Percentiles rank a stretch among this genome's conserved stretches.
Evolutionary conservation across 92 coral and sea anemone genomes (phyloP).

Genomic region (Paragorgia papillata): DNA sequence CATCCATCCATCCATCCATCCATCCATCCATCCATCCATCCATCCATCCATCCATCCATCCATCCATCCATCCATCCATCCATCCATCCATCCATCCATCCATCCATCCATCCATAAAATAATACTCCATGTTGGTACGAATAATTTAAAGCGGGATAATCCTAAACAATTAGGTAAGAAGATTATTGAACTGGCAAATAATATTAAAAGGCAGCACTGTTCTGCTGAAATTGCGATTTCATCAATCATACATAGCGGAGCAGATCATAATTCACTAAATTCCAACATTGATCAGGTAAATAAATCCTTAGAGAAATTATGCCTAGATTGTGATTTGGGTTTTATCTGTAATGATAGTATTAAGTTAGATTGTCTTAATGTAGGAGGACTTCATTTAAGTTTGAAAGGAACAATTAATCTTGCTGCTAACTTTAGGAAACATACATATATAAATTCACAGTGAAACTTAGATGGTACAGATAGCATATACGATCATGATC

Average conservation of each 20-base stretch:
- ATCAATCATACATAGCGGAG: too few relatives aligned
- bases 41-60: too few relatives aligned
- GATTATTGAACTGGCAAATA: not conserved
- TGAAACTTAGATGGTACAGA: not conserved
- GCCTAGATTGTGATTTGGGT: too few relatives aligned
- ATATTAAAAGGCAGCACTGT: not conserved
- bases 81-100: too few relatives aligned
- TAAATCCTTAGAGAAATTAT: too few relatives aligned
- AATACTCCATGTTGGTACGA: not conserved
- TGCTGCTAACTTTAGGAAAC: conserved; percentile 1
- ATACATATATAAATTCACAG: not conserved
- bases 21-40: too few relatives aligned
- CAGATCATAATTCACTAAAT: too few relatives aligned
- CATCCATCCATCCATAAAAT: too few relatives aligned
- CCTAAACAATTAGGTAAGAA: not conserved
- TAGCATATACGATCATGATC: conserved; percentile 1
- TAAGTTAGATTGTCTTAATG: not conserved
- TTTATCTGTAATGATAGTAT: too few relatives aligned
- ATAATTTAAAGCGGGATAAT: not conserved
- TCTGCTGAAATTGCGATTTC: not conserved
- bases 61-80: too few relatives aligned
- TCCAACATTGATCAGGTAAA: too few relatives aligned
- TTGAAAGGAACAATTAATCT: not conserved
- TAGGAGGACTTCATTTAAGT: not conserved
- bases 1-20: too few relatives aligned